Percentiles rank a stretch among this genome's conserved stretches.
phyloP scores from a whole-genome alignment of 2,888 invertebrate genomes.

The Eristalis intricaria region DNA sequence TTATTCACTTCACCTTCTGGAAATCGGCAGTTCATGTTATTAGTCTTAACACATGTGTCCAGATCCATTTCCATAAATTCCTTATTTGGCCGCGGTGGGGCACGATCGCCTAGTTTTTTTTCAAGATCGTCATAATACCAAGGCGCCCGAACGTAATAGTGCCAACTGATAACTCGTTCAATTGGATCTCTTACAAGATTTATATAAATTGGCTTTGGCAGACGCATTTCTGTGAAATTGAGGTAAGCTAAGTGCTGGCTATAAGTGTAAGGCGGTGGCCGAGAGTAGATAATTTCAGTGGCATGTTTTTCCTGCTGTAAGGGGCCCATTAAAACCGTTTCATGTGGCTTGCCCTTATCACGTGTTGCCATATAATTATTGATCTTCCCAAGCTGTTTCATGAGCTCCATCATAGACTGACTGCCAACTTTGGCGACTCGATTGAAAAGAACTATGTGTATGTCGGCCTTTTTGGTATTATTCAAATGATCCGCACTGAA shows the following conservation, averaged over 20 bases:
- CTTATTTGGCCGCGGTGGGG: conserved; percentile 75
- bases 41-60: conserved; percentile 91
- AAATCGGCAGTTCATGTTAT: conserved; percentile 91
- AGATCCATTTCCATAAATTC: conserved; percentile 93
- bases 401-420: conserved; percentile 93
- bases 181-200: conserved; percentile 95
- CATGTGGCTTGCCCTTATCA: conserved; percentile 90
- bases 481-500: conserved; percentile 72
- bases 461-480: conserved; percentile 79
- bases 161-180: conserved; percentile 95
- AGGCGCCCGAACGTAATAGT: conserved; percentile 93
- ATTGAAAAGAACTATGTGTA: conserved; percentile 92
- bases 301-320: conserved; percentile 89
- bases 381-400: conserved; percentile 84
- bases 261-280: conserved; percentile 90
- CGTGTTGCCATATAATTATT: conserved; percentile 82
- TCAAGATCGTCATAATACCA: conserved; percentile 89
- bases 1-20: conserved; percentile 89
- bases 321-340: conserved; percentile 89
- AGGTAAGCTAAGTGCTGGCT: conserved; percentile 95
- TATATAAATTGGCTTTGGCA: conserved; percentile 92
- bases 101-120: conserved; percentile 84
- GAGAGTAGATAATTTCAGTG: conserved; percentile 85
- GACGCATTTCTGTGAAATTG: conserved; percentile 90
- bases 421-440: conserved; percentile 95